Base-by-base conservation (phyloP, 2,888 invertebrate species). In the Torymus aiolomorphi region DNA sequence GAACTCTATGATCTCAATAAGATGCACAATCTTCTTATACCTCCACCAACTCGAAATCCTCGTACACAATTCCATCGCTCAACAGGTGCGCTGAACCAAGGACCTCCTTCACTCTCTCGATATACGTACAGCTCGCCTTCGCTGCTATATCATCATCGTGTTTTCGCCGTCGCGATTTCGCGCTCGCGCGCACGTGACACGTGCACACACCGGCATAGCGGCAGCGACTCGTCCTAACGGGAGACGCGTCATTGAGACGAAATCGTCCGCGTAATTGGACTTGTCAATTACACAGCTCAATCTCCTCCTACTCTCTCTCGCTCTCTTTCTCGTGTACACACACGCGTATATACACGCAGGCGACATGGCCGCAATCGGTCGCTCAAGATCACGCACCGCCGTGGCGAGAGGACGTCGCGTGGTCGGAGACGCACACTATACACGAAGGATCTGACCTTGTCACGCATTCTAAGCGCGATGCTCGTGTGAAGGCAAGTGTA, bases 231-330 rank as follows among this genome's bases (percentile, higher is more conserved):
- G 1, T 75, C 57, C 79, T 83, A 84, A 84, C 83, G 83, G 84
- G 78, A 83, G 82, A 77, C 83, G 81, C 84, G 83, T 84, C 83
- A 83, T 84, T 81, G 82, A 82, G 78, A 77, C 82, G 80, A 83
- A 83, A 83, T 83, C 83, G 76, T 49, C 81, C 71, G 83, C 80
- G 84, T 83, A 83, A 84, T 83, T 84, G 83, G 83, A 82, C 82
- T 83, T 81, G 84, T 83, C 83, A 82, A 84, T 83, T 83, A 83
- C 82, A 83, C 74, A 76, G 69, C 67, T 67, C 66, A 31, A 59
- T 24, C 51, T 49, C 14, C 13, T 57, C 59, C 42, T 20, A 31
- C 52, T 72, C 13, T 54, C 52, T 72, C 13, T 12, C 11, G 56
- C 24, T 18, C 70, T 81, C 66, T 76, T 49, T 13, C 10, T 4